Base-by-base conservation (phyloP, 2,888 invertebrate genomes). In the Nomada ruficornis region DNA sequence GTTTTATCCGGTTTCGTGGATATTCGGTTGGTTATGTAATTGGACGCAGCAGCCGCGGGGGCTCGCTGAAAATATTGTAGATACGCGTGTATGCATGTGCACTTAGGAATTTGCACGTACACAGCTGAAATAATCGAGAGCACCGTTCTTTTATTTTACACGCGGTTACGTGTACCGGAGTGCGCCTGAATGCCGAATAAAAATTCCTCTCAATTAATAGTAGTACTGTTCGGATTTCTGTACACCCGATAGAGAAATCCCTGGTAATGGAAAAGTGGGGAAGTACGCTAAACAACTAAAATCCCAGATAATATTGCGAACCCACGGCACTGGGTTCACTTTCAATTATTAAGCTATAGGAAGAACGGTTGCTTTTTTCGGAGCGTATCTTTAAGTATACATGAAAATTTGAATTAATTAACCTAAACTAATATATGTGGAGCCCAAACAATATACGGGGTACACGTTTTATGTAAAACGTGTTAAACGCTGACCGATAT, bases 361-460 rank as follows among this genome's bases (percentile, higher is more conserved):
- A 70, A 64, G 20, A n/a, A 9, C 20, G 13, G n/a, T 20, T 26
- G 65, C 11, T 80, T 50, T 52, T 36, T 1, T 47, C 23, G 0
- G 50, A 60, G 44, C 55, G 29, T 36, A 62, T 70, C 29, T 29
- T 75, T 42, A 60, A 60, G 60, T 82, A 50, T 74, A 55, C 60
- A 80, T 80, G 74, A 60, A 75, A 74, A 82, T 82, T 75, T 62
- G 44, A 80, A 75, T 82, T 65, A 70, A 69, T 80, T 75, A 75
- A 82, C 60, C 36, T 26, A n/a, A 26, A 20, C 52, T 63, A 68
- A 67, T 80, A 57, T 71, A 68, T 72, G 42, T 44, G 67, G 42
- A 62, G 9, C 11, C 20, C 65, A 15, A 29, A 54, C 36, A 15
- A 63, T 57, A 13, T 36, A 20, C 20, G 23, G 52, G 50, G 64